Evolutionary conservation across 2,797 vertebrate species (phyloP).

Genomic region (Danio tinwini): DNA sequence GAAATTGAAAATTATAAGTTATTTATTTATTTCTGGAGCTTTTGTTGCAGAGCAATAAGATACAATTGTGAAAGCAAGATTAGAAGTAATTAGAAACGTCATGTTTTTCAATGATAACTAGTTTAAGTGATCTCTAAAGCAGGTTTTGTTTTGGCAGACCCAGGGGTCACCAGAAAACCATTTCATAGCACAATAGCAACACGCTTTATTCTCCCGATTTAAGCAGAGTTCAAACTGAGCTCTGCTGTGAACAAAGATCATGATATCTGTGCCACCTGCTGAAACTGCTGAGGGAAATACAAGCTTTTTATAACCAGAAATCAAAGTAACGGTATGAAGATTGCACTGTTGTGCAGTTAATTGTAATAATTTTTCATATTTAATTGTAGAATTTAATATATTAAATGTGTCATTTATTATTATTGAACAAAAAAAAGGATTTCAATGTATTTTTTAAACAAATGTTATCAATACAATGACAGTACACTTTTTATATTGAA

Average conservation of each 20-base stretch:
- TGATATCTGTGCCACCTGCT: neutral
- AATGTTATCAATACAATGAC: no score
- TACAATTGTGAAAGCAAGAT: slow-evolving; percentile 9
- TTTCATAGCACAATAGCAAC: neutral
- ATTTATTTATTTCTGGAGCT: neutral
- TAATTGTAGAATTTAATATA: no score
- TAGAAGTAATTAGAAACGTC: slow-evolving; percentile 5
- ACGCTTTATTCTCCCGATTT: slow-evolving; percentile 1
- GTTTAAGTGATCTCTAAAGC: neutral
- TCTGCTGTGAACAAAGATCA: neutral
- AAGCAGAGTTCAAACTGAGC: neutral
- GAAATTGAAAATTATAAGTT: neutral
- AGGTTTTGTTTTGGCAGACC: slow-evolving; percentile 23
- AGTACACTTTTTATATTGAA: no score
- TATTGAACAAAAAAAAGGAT: no score
- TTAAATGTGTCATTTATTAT: no score
- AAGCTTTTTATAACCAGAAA: neutral
- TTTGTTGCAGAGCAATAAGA: neutral
- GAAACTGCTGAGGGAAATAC: neutral
- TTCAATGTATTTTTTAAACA: no score
- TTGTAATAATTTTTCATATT: no score
- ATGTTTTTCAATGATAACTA: neutral
- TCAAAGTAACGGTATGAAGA: neutral
- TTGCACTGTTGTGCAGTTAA: no score
- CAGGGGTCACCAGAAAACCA: slow-evolving; percentile 18